Percentiles rank a stretch among this genome's conserved stretches.
phyloP scores from a whole-genome alignment of 2,888 invertebrate genomes.

The Pristionchus arcanus region DNA sequence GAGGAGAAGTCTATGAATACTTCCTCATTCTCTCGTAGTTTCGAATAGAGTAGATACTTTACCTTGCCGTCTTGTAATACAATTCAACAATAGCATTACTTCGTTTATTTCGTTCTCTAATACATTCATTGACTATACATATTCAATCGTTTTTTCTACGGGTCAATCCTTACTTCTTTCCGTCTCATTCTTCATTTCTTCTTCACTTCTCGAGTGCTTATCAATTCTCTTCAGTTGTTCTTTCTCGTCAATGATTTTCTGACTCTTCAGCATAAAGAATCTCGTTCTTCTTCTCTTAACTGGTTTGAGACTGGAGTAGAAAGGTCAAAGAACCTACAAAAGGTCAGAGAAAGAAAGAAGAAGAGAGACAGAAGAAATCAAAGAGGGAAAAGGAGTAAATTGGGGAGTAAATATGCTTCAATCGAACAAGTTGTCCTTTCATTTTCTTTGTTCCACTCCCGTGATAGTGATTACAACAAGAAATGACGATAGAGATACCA shows the following conservation, averaged over 20 bases:
- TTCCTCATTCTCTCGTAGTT: slow-evolving; percentile 27
- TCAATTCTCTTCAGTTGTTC: neutral
- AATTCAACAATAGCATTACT: slow-evolving; percentile 27
- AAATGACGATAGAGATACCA: neutral
- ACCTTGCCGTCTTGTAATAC: neutral
- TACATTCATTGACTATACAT: neutral
- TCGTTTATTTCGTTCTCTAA: neutral
- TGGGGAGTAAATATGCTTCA: neutral
- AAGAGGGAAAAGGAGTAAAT: neutral
- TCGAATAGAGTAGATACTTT: neutral
- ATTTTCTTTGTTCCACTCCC: slow-evolving; percentile 30
- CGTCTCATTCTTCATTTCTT: neutral
- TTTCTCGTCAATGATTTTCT: neutral
- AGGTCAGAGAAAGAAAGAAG: neutral
- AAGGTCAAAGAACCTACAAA: slow-evolving; percentile 20
- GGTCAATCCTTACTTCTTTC: neutral
- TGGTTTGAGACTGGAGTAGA: slow-evolving; percentile 14
- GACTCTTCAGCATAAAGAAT: slow-evolving; percentile 17
- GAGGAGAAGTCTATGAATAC: slow-evolving; percentile 40
- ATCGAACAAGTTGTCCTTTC: slow-evolving; percentile 21
- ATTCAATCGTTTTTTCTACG: neutral
- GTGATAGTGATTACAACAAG: slow-evolving; percentile 27
- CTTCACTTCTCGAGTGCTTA: neutral
- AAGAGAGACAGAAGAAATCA: neutral
- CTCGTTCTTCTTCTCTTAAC: slow-evolving; percentile 35